Base-by-base conservation (phyloP, 2,888 invertebrate species). In the Ichneumoninae sp. region DNA sequence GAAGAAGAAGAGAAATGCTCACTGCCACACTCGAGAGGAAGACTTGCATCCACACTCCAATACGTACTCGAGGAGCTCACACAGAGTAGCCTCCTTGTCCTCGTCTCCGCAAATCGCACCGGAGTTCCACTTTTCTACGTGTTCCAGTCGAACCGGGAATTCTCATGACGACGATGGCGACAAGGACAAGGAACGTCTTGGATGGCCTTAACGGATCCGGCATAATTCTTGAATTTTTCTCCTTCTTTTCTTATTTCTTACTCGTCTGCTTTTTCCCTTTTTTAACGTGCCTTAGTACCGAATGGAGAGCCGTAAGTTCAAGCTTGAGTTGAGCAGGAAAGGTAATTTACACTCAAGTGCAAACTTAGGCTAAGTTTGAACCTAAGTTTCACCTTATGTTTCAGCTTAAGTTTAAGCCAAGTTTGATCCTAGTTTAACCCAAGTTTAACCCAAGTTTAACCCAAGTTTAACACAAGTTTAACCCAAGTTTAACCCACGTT, bases 51-150 rank as follows among this genome's bases (percentile, higher is more conserved):
- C 10, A 10, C 13, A 68, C 65, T 47, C 69, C 22, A 50, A 54
- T 80, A 80, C 40, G n/a, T 70, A 62, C 65, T 62, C 36, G 19
- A 47, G 65, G 22, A 65, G 22, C 57, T 60, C 69, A 62, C 30
- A 62, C 40, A 70, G 70, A 75, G 70, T 33, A 75, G 52, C 75
- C 60, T 62, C 70, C 47, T 68, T 74, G 74, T 80, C 74, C 74
- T 80, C 74, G 16, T 19, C 65, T 36, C 36, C 47, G 54, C 33
- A 44, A 65, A 72, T 65, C 80, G 57, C 74, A 57, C 66, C 66
- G n/a, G 70, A 82, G 82, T 82, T 76, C 82, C 70, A 82, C 82
- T 82, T 82, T 77, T 77, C 76, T 62, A 65, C 81, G 50, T 30
- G 47, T 65, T 75, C 69, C 80, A 62, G 75, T 75, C 69, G 75